Evolutionary conservation across 1,140 invertebrate genomes (phyloP).

Genomic region (Pseudobourletiella spinata): DNA sequence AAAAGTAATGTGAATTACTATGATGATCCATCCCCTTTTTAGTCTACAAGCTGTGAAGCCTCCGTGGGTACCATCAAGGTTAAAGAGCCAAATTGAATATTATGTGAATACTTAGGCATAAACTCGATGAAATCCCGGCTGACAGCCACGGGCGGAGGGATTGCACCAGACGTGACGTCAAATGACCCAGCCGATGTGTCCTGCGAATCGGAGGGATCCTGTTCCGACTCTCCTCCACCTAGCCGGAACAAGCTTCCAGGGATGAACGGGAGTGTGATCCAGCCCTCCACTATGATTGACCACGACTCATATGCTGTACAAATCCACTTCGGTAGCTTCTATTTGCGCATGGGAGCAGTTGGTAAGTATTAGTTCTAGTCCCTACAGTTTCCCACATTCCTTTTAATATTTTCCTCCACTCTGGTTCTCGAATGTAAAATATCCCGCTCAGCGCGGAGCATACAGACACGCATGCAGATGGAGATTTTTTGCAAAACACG

Average conservation of each 20-base stretch:
- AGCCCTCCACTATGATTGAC: not conserved
- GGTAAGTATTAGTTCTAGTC: slow-evolving; percentile 44
- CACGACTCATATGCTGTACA: slow-evolving; percentile 13
- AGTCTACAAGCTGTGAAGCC: not conserved
- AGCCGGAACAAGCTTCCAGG: slow-evolving; percentile 4
- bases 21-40: not conserved
- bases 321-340: slow-evolving; percentile 52
- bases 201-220: slow-evolving; percentile 22
- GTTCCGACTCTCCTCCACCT: slow-evolving; percentile 18
- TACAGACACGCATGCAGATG: no score
- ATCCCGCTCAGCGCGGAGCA: no score
- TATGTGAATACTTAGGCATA: slow-evolving; percentile 18
- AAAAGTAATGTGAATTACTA: slow-evolving; percentile 22
- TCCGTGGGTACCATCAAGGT: no score
- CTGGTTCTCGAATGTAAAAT: no score
- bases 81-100: not conserved
- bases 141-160: slow-evolving; percentile 1
- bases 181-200: not conserved
- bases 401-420: no score
- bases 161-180: slow-evolving; percentile 16
- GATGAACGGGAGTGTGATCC: not conserved
- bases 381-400: not conserved
- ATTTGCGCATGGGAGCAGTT: slow-evolving; percentile 67
- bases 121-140: slow-evolving; percentile 30
- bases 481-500: no score